These are phyloP conservation scores for Limnothrissa miodon DNA, from an alignment of 2,113 vertebrate species.

Conservation along the genomic window DNA sequence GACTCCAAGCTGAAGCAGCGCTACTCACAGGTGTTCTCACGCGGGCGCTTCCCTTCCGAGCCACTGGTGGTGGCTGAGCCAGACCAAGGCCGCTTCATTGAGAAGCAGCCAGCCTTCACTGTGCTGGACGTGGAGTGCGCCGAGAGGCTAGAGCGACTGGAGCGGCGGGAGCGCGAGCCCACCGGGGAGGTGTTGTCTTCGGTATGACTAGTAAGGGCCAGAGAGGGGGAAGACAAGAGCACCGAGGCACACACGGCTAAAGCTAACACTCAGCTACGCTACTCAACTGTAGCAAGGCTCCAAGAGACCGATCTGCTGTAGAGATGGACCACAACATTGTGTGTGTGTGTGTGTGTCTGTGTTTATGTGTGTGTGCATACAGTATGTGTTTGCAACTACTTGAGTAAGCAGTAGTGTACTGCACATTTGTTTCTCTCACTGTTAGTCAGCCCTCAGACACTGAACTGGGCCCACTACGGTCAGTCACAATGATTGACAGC, in stretches of 20 bases:
- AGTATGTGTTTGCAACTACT: not conserved
- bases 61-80: slow-evolving; percentile 66
- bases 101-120: slow-evolving; percentile 76
- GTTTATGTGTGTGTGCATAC: not conserved
- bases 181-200: slow-evolving; percentile 84
- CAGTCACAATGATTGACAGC: not conserved
- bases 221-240: slow-evolving; percentile 67
- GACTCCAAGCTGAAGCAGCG: slow-evolving; percentile 55
- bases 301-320: slow-evolving; percentile 54
- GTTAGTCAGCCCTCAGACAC: not conserved
- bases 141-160: slow-evolving; percentile 76
- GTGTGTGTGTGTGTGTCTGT: not conserved
- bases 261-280: not conserved
- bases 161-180: slow-evolving; percentile 62
- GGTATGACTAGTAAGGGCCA: slow-evolving; percentile 82
- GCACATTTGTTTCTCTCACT: not conserved
- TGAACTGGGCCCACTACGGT: not conserved
- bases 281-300: slow-evolving; percentile 26
- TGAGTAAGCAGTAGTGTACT: not conserved
- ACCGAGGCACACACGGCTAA: slow-evolving; percentile 22
- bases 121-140: slow-evolving; percentile 78
- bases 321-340: not conserved
- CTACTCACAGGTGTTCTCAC: slow-evolving; percentile 74
- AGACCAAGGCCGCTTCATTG: not conserved
- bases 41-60: slow-evolving; percentile 73